A percentile compares a stretch with the other conserved stretches of the same genome.
phyloP scores from a whole-genome alignment of 2,888 invertebrate genomes.

The Dendrolimus pini region DNA sequence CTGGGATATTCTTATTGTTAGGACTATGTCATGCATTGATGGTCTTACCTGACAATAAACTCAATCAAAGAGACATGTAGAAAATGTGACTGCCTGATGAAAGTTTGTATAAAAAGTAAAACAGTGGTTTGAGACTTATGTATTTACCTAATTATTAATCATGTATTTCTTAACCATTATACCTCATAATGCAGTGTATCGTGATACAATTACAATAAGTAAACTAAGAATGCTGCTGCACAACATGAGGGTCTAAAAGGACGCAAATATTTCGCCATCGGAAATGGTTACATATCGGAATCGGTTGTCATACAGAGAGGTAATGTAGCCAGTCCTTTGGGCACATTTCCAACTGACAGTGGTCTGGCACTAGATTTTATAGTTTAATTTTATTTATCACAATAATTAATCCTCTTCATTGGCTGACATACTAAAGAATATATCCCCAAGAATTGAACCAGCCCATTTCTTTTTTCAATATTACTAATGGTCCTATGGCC shows the following conservation, averaged over 20 bases:
- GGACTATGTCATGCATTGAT: constrained; percentile 57
- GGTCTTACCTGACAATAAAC: constrained; percentile 79
- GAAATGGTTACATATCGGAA: too few species aligned
- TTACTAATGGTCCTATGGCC: constrained; percentile 67
- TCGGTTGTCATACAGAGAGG: too few species aligned
- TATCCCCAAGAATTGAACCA: constrained; percentile 56
- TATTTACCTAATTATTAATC: constrained; percentile 46
- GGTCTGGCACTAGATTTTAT: too few species aligned
- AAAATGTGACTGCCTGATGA: not conserved
- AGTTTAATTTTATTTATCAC: too few species aligned
- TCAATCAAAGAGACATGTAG: not conserved
- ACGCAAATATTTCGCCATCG: too few species aligned
- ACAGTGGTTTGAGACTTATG: not conserved
- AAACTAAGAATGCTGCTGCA: too few species aligned
- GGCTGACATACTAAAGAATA: too few species aligned
- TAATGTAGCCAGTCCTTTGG: too few species aligned
- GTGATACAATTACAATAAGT: constrained; percentile 41
- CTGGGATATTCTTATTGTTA: too few species aligned
- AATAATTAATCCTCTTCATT: too few species aligned
- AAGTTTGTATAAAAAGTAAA: not conserved
- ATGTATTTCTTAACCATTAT: constrained; percentile 51
- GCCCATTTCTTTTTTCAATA: constrained; percentile 69
- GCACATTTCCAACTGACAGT: too few species aligned
- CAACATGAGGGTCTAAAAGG: too few species aligned
- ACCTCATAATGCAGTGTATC: constrained; percentile 47